Conservation (phyloP, 2,797 vertebrate genomes). For the Ficedula albicollis region DNA sequence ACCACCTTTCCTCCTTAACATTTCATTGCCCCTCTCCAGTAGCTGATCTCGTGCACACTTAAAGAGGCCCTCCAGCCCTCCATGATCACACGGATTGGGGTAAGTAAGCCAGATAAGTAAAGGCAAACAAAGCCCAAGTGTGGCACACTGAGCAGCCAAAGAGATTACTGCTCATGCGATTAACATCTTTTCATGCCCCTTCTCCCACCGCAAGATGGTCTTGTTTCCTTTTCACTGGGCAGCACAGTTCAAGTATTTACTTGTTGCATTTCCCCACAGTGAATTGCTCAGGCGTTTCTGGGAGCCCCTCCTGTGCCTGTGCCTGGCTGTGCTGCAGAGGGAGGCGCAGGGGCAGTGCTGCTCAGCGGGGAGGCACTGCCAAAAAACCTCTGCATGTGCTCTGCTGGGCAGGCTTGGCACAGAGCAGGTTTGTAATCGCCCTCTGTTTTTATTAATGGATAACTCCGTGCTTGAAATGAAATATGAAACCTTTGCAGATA, state of each 20-base stretch:
- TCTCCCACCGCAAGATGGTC: conserved; percentile 41
- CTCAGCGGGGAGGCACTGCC: neutral
- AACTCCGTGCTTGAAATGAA: neutral
- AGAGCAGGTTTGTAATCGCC: neutral
- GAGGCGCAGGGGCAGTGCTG: neutral
- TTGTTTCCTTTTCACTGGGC: conserved; percentile 66
- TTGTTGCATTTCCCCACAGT: conserved; percentile 34
- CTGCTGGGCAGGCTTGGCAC: neutral
- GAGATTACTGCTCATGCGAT: conserved; percentile 69
- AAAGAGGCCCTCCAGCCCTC: conserved; percentile 37
- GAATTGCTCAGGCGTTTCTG: conserved; percentile 2
- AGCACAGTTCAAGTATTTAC: conserved; percentile 58
- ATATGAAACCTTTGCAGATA: conserved; percentile 5
- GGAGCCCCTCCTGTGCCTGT: neutral
- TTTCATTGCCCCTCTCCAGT: conserved; percentile 46
- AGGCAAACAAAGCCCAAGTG: conserved; percentile 68
- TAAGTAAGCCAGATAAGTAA: conserved; percentile 65
- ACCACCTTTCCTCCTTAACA: conserved; percentile 7
- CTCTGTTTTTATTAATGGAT: conserved; percentile 26
- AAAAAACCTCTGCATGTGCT: neutral
- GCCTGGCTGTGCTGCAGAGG: neutral
- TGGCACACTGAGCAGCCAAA: conserved; percentile 52
- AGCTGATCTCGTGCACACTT: conserved; percentile 31
- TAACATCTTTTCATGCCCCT: conserved; percentile 60
- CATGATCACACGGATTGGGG: conserved; percentile 1